Evolutionary conservation across 2,797 vertebrate species (phyloP), one percentile per base, ranked within the genome.

Genomic region (Craterocephalus amniculus): DNA sequence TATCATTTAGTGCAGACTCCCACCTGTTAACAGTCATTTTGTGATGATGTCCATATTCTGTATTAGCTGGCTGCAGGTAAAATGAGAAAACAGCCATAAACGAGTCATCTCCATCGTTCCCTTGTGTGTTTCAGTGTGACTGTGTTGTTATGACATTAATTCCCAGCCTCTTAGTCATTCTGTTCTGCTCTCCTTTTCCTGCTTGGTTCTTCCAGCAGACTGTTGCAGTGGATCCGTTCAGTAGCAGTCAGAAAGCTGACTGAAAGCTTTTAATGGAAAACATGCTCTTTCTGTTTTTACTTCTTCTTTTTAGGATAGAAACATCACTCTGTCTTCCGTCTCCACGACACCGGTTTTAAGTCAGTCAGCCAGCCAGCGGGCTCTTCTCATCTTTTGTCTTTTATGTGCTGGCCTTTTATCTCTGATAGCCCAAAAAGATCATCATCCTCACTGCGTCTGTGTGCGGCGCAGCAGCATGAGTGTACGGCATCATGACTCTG

Each of bases 321-420:
- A 73, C 32, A 61, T 63, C 61, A 58, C 31, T 0, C 52, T 62
- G 62, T 70, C 59, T 45, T 57, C 61, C 32, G 55, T 81, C 64
- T 65, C 70, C 70, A 76, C 43, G 65, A 71, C 78, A 58, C 78
- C 78, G 11, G 38, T 55, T 49, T 34, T 16, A 49, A 84, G 60
- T 58, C 73, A 74, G 72, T 27, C 56, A 22, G 58, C 56, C 31
- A 20, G 24, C 52, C 72, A 57, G 31, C 49, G 31, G 34, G 43
- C 31, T 67, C 65, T 4, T 78, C 71, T 79, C 61, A 51, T 67
- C 63, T 70, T 71, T 43, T 40, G 40, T 76, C 63, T 69, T 24
- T 76, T 66, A 40, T 45, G 31, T 52, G 0, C 34, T 16, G 4
- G 7, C 7, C 36, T 70, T 73, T 77, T 45, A 67, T 60, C 57